Conservation (phyloP, 1,140 invertebrate species). For the Saxidomus purpurata region DNA sequence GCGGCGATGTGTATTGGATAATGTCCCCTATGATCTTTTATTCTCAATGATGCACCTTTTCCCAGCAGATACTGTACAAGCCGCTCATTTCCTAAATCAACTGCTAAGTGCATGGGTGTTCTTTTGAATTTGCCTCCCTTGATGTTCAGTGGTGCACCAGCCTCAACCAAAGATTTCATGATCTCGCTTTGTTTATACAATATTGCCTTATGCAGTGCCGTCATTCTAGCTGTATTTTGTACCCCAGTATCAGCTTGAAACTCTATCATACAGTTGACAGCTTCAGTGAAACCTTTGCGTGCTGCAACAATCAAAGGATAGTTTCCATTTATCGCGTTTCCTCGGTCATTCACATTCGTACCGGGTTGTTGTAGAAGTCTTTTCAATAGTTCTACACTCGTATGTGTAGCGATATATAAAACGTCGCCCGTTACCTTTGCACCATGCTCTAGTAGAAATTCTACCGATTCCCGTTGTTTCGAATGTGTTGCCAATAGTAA, state of each 20-base stretch:
- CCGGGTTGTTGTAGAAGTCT: not conserved
- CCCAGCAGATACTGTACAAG: not conserved
- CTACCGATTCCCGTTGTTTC: not conserved
- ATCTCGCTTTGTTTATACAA: not conserved
- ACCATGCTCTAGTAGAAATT: not conserved
- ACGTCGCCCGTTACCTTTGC: slow-evolving; percentile 18
- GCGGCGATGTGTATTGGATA: slow-evolving; percentile 44
- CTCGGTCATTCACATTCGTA: not conserved
- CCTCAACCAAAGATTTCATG: not conserved
- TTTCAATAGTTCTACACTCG: not conserved
- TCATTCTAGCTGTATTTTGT: slow-evolving; percentile 20
- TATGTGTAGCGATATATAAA: slow-evolving; percentile 21
- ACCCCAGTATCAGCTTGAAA: slow-evolving; percentile 1
- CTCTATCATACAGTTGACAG: slow-evolving; percentile 14
- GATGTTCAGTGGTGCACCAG: not conserved
- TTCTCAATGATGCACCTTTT: not conserved
- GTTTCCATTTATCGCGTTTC: not conserved
- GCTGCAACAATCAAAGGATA: slow-evolving; percentile 18
- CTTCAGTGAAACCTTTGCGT: not conserved
- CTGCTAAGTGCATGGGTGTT: slow-evolving; percentile 40
- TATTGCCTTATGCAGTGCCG: slow-evolving; percentile 46
- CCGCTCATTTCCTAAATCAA: not conserved
- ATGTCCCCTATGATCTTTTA: slow-evolving; percentile 51
- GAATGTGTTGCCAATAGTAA: slow-evolving; percentile 20
- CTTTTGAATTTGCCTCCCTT: slow-evolving; percentile 24